phyloP scores from a whole-genome alignment of 2,888 invertebrate species.

The Stenodera caucasica region DNA sequence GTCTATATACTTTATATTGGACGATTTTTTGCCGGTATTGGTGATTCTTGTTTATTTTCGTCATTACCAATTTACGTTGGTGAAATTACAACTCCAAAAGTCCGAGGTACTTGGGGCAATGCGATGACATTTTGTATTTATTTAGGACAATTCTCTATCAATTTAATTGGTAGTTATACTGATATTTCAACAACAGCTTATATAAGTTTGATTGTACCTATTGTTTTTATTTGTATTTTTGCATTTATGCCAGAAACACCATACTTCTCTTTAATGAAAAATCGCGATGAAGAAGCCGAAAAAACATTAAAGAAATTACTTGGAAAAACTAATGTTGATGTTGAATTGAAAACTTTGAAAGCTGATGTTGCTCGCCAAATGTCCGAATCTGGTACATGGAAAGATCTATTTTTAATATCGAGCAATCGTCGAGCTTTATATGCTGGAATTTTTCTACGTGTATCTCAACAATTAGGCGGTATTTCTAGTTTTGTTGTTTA shows the following conservation, averaged over 20 bases:
- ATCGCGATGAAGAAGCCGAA: constrained; percentile 37
- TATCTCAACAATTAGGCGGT: constrained; percentile 47
- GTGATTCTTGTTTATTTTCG: constrained; percentile 40
- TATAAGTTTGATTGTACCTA: constrained; percentile 62
- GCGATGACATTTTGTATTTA: constrained; percentile 36
- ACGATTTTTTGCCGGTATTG: constrained; percentile 40
- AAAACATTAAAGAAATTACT: constrained; percentile 37
- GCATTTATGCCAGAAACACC: constrained; percentile 64
- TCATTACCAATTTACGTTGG: constrained; percentile 43
- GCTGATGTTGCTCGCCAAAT: constrained; percentile 44
- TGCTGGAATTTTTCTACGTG: constrained; percentile 42
- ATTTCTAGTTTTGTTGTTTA: constrained; percentile 41
- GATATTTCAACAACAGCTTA: constrained; percentile 58
- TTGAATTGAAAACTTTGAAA: constrained; percentile 38
- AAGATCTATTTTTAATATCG: constrained; percentile 41
- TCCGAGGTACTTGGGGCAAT: constrained; percentile 46
- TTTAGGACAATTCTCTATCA: constrained; percentile 42
- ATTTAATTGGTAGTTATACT: constrained; percentile 62
- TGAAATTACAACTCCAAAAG: constrained; percentile 43
- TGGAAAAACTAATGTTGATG: constrained; percentile 38
- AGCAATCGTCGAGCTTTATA: constrained; percentile 44
- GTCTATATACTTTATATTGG: constrained; percentile 45
- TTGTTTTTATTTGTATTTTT: constrained; percentile 61
- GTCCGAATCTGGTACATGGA: constrained; percentile 46
- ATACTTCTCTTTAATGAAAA: constrained; percentile 42